Evolutionary conservation across 2,888 invertebrate genomes (phyloP).

Genomic region (Heteromurus nitidus): DNA sequence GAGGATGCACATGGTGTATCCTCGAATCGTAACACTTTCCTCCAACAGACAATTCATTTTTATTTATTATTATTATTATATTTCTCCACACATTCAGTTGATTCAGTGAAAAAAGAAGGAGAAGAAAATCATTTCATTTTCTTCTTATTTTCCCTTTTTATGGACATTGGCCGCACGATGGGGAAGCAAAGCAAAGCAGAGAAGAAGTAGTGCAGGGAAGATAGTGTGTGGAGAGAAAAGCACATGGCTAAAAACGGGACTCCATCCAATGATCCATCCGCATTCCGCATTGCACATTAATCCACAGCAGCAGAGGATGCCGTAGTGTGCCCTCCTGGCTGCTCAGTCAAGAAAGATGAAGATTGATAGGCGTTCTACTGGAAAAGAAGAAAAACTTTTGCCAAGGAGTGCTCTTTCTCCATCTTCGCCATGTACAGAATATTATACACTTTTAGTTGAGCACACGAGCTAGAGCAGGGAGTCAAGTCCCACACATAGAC

Average conservation of each 20-base stretch:
- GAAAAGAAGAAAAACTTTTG: no score
- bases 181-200: no score
- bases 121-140: constrained; percentile 12
- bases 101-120: background rate
- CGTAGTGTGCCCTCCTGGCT: background rate
- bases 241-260: constrained; percentile 3
- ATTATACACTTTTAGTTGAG: no score
- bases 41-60: constrained; percentile 12
- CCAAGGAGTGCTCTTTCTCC: background rate
- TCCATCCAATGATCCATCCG: constrained; percentile 14
- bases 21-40: background rate
- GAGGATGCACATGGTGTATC: background rate
- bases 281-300: constrained; percentile 50
- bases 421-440: background rate
- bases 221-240: background rate
- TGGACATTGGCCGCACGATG: no score
- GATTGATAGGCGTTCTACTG: constrained; percentile 53
- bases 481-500: no score
- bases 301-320: background rate
- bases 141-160: background rate
- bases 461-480: no score
- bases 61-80: constrained; percentile 13
- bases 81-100: no score
- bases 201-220: background rate
- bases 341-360: constrained; percentile 35